These are phyloP conservation scores for Bagarius yarrelli DNA, from an alignment of 2,113 vertebrate species.

Conservation along the genomic window DNA sequence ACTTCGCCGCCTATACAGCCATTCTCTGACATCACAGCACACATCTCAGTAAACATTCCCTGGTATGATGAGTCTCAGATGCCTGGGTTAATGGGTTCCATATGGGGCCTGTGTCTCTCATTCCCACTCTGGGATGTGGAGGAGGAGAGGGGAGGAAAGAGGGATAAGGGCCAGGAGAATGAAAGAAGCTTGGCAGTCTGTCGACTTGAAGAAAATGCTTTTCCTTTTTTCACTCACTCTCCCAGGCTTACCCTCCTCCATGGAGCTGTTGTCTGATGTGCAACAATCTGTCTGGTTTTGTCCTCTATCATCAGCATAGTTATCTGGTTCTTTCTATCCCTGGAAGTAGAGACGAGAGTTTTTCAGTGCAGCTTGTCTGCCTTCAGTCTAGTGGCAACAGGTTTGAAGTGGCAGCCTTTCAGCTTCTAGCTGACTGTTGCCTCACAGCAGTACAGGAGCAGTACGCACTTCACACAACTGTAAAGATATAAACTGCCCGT, in stretches of 20 bases:
- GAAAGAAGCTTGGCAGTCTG: constrained; percentile 43
- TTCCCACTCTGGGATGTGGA: constrained; percentile 29
- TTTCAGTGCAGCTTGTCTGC: constrained; percentile 36
- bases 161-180: constrained; percentile 39
- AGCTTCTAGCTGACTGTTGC: constrained; percentile 36
- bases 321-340: constrained; percentile 32
- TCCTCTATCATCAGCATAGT: constrained; percentile 32
- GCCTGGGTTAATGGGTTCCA: constrained; percentile 46
- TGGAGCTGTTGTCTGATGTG: constrained; percentile 31
- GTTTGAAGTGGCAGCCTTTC: constrained; percentile 46
- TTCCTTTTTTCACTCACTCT: constrained; percentile 29
- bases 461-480: not conserved
- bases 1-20: constrained; percentile 42
- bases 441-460: constrained; percentile 22
- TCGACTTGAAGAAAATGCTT: constrained; percentile 40
- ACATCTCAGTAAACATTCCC: constrained; percentile 54
- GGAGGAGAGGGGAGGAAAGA: constrained; percentile 17
- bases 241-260: constrained; percentile 37
- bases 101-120: constrained; percentile 43
- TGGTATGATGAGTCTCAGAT: constrained; percentile 50
- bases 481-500: not conserved
- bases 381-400: constrained; percentile 41
- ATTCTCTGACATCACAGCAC: constrained; percentile 51
- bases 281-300: constrained; percentile 41
- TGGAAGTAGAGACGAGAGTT: constrained; percentile 37